These are phyloP conservation scores for Cyclargus thomasi DNA, from an alignment of 1,140 invertebrate genomes.

Conservation along the genomic window DNA sequence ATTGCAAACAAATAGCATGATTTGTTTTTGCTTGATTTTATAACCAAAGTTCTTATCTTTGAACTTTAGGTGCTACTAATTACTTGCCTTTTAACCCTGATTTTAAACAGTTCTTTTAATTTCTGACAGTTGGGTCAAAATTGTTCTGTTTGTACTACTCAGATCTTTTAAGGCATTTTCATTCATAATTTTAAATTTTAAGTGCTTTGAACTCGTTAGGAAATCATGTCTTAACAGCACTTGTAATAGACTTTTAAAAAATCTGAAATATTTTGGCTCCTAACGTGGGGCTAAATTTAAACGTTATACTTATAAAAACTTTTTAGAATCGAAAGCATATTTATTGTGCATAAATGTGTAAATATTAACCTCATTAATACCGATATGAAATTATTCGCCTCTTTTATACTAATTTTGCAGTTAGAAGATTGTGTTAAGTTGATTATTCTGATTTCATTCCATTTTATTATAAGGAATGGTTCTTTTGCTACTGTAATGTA, in stretches of 20 bases:
- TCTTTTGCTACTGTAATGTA: background rate
- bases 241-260: background rate
- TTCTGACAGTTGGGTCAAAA: background rate
- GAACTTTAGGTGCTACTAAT: background rate
- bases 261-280: background rate
- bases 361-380: background rate
- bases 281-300: background rate
- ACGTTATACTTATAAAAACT: too few species aligned
- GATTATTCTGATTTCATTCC: background rate
- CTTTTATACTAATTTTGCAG: background rate
- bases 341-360: background rate
- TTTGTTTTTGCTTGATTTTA: background rate
- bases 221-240: slow-evolving; percentile 21
- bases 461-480: background rate
- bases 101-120: background rate
- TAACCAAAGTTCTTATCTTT: background rate
- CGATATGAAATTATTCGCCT: background rate
- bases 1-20: background rate
- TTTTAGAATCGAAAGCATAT: background rate
- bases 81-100: background rate
- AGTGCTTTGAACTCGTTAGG: slow-evolving; percentile 8
- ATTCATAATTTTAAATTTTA: background rate
- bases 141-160: background rate
- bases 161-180: background rate
- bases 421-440: slow-evolving; percentile 9